A percentile compares a stretch with the other conserved stretches of the same genome.
phyloP scores from a whole-genome alignment of 2,888 invertebrate species.

The Acrobasis repandana region DNA sequence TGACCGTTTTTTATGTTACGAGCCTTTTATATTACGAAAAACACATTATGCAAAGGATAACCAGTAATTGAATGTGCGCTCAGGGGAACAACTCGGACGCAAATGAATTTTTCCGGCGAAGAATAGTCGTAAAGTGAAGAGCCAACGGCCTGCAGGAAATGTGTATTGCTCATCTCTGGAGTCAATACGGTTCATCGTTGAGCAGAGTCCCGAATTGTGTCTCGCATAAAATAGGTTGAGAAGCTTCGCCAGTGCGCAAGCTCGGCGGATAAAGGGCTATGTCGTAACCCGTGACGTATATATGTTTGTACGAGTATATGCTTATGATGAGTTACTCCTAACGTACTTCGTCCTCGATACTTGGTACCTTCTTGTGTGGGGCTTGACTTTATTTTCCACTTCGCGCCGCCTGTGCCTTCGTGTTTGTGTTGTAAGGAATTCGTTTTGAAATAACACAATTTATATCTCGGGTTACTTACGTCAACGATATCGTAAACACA shows the following conservation, averaged over 20 bases:
- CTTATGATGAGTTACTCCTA: conserved; percentile 38
- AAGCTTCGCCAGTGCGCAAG: conserved; percentile 52
- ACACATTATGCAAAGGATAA: conserved; percentile 35
- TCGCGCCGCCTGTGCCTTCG: conserved; percentile 23
- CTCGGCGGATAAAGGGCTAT: conserved; percentile 49
- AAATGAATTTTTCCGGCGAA: conserved; percentile 32
- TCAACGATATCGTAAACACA: conserved; percentile 25
- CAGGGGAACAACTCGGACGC: conserved; percentile 32
- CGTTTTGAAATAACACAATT: conserved; percentile 32
- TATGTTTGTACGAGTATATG: conserved; percentile 33
- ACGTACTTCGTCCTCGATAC: conserved; percentile 36
- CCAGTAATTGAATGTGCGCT: conserved; percentile 42
- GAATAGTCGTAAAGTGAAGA: conserved; percentile 42
- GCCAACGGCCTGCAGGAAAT: conserved; percentile 43
- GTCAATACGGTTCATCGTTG: conserved; percentile 41
- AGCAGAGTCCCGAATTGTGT: conserved; percentile 45
- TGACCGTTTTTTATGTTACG: too few relatives aligned
- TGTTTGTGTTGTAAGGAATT: conserved; percentile 32
- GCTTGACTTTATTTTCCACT: conserved; percentile 29
- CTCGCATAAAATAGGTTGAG: conserved; percentile 53
- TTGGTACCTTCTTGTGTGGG: conserved; percentile 26
- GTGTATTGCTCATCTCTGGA: conserved; percentile 41
- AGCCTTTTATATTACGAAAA: neutral
- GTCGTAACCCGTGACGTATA: conserved; percentile 42
- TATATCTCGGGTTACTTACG: conserved; percentile 27